These are phyloP conservation scores for Drosophila busckii DNA, from an alignment of 1,140 invertebrate species.

Conservation along the genomic window DNA sequence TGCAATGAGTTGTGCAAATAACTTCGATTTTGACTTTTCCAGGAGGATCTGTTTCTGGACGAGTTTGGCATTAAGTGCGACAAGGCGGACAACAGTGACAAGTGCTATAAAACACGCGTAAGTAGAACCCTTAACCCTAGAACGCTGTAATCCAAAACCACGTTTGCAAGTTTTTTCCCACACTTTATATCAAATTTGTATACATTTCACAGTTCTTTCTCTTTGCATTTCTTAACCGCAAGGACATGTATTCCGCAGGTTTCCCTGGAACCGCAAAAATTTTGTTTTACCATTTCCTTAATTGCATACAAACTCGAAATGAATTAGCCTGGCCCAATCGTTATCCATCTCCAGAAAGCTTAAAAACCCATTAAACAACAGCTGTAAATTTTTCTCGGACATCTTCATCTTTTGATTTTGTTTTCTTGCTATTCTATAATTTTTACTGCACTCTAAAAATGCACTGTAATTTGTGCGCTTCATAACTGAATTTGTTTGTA, in stretches of 20 bases:
- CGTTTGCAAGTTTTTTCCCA: too few species aligned
- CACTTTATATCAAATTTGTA: too few species aligned
- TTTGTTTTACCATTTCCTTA: slow-evolving; percentile 6
- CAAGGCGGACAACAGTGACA: slow-evolving; percentile 58
- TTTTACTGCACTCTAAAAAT: too few species aligned
- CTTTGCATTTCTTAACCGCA: neutral
- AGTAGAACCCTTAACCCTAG: slow-evolving; percentile 12
- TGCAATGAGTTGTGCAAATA: slow-evolving; percentile 21
- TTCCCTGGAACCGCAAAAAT: too few species aligned
- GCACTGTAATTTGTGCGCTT: too few species aligned
- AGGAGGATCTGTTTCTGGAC: slow-evolving; percentile 72
- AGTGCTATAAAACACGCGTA: slow-evolving; percentile 68
- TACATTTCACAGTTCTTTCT: too few species aligned
- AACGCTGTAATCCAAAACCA: too few species aligned
- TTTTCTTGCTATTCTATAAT: neutral
- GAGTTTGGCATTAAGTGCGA: slow-evolving; percentile 65
- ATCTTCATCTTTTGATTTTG: neutral
- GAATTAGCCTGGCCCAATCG: slow-evolving; percentile 39
- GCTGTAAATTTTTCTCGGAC: neutral
- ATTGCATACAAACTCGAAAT: slow-evolving; percentile 51
- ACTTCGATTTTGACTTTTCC: slow-evolving; percentile 32
- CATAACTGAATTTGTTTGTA: too few species aligned
- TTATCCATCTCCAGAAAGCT: slow-evolving; percentile 36
- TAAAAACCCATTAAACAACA: slow-evolving; percentile 42
- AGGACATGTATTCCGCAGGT: too few species aligned